Conservation (phyloP, 2,888 invertebrate species). For the Pachymerium ferrugineum region DNA sequence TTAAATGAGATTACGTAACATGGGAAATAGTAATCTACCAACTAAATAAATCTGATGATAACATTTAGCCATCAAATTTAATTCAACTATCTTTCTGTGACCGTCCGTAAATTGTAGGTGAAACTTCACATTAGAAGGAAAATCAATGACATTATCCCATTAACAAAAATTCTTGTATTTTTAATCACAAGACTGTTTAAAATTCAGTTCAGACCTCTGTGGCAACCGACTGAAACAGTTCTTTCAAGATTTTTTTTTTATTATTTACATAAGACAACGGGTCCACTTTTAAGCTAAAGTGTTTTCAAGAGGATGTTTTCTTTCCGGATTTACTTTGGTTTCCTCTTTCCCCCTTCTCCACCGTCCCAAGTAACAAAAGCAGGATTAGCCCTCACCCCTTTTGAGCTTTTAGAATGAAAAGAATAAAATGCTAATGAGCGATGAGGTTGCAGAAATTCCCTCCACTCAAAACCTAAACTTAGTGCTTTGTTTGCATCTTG, state of each 20-base stretch:
- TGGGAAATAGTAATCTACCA: too few relatives aligned
- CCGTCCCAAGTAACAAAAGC: neutral
- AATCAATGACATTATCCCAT: too few relatives aligned
- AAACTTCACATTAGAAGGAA: too few relatives aligned
- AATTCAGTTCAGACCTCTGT: too few relatives aligned
- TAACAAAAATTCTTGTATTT: too few relatives aligned
- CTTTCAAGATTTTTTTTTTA: neutral
- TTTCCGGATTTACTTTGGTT: conserved; percentile 2
- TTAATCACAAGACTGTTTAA: neutral
- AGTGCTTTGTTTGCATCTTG: conserved; percentile 23
- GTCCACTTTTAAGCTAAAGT: neutral
- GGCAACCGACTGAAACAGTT: neutral
- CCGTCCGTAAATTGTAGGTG: too few relatives aligned
- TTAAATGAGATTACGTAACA: too few relatives aligned
- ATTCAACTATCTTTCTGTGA: conserved; percentile 1
- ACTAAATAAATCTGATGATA: neutral
- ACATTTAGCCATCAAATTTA: neutral
- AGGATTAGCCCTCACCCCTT: conserved; percentile 24
- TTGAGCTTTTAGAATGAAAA: conserved; percentile 1
- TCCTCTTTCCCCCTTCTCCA: neutral
- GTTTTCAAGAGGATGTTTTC: conserved; percentile 16
- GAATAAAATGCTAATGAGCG: conserved; percentile 24
- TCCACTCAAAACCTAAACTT: neutral
- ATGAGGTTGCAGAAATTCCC: conserved; percentile 21
- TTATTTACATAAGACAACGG: neutral